Evolutionary conservation across 2,113 vertebrate genomes (phyloP).

Genomic region (Apistogramma diplotaenia): DNA sequence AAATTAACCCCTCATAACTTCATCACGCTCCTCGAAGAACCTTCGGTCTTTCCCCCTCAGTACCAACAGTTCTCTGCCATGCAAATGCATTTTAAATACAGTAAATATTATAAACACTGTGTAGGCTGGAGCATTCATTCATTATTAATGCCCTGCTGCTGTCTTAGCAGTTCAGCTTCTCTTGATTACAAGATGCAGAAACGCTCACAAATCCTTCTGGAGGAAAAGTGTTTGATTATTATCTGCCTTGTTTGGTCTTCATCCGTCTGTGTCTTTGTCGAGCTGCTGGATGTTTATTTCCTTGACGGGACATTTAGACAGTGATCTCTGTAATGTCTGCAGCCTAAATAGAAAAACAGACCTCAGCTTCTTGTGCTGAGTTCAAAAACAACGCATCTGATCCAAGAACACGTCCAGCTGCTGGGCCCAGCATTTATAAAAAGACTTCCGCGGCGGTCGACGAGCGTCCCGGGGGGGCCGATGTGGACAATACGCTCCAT

Average conservation of each 20-base stretch:
- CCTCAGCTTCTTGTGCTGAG: background rate
- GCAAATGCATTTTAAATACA: background rate
- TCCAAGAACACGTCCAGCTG: background rate
- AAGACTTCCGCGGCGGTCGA: conserved; percentile 54
- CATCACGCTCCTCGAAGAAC: no score
- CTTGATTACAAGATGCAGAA: background rate
- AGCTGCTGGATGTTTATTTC: background rate
- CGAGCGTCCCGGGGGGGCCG: conserved; percentile 38
- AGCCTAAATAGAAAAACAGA: background rate
- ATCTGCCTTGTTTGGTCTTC: background rate
- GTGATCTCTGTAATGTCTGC: background rate
- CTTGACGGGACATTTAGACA: background rate
- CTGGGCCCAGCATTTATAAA: conserved; percentile 54
- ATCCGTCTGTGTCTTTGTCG: background rate
- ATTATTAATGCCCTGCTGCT: background rate
- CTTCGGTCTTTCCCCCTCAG: no score
- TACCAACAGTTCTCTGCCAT: background rate
- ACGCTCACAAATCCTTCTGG: background rate
- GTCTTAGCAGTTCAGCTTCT: background rate
- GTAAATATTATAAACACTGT: background rate
- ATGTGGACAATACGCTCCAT: conserved; percentile 63
- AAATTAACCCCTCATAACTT: no score
- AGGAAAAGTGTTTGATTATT: background rate
- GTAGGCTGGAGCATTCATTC: background rate
- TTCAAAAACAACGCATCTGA: background rate